Conservation (phyloP, 2,113 vertebrate species). For the Galbula dea region DNA sequence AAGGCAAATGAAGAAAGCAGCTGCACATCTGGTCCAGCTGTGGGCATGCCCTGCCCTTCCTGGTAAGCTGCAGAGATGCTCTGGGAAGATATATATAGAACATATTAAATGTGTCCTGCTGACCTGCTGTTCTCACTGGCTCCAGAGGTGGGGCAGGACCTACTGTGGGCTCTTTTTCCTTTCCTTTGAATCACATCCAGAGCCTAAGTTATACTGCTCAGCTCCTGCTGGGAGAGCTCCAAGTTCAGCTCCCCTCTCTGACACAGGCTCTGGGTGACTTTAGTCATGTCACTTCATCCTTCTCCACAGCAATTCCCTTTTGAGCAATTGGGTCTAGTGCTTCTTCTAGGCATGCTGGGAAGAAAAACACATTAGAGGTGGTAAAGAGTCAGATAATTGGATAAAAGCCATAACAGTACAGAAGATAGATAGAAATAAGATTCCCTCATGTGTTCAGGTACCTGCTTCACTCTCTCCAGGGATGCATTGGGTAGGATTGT, state of each 20-base stretch:
- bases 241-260: background rate
- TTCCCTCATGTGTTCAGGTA: background rate
- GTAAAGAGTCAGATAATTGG: slow-evolving; percentile 20
- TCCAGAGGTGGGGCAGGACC: background rate
- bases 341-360: background rate
- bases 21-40: background rate
- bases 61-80: background rate
- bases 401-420: background rate
- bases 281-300: background rate
- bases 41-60: background rate
- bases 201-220: accelerated
- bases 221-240: background rate
- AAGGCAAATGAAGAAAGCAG: background rate
- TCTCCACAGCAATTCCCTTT: background rate
- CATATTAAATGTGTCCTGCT: background rate
- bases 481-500: background rate
- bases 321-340: background rate
- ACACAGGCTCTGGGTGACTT: background rate
- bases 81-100: background rate
- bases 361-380: background rate
- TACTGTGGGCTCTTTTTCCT: background rate
- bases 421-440: background rate
- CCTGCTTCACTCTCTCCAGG: background rate
- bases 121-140: background rate
- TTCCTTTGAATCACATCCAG: background rate